These are phyloP conservation scores for Scaptomyza graminum DNA, from an alignment of 1,140 invertebrate genomes.

Conservation along the genomic window DNA sequence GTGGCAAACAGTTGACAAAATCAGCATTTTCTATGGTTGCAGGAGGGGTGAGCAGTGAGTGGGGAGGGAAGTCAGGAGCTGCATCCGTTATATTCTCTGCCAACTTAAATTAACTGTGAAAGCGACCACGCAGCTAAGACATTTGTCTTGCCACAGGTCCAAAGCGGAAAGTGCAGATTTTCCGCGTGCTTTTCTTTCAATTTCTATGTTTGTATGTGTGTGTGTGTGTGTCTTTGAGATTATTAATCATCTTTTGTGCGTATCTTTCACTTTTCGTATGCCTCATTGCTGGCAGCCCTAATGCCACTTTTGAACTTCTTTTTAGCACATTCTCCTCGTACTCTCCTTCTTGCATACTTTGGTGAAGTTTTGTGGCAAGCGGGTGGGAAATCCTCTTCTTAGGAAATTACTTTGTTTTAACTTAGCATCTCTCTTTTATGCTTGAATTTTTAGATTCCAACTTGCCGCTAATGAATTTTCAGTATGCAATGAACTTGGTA, in stretches of 20 bases:
- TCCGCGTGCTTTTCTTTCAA: slow-evolving; percentile 34
- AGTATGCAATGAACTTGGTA: slow-evolving; percentile 69
- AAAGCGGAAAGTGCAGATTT: slow-evolving; percentile 46
- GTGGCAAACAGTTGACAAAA: slow-evolving; percentile 82
- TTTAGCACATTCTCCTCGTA: neutral
- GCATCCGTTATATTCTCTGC: slow-evolving; percentile 62
- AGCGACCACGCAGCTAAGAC: slow-evolving; percentile 79
- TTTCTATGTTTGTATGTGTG: slow-evolving; percentile 9
- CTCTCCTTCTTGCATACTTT: neutral
- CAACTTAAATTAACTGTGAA: slow-evolving; percentile 83
- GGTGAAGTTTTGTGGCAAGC: slow-evolving; percentile 9
- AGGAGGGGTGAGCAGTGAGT: neutral
- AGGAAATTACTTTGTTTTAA: slow-evolving; percentile 52
- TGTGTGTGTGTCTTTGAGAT: slow-evolving; percentile 55
- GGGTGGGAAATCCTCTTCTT: slow-evolving; percentile 64
- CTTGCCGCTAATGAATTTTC: slow-evolving; percentile 72
- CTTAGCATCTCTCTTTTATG: slow-evolving; percentile 27
- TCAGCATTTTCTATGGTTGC: slow-evolving; percentile 66
- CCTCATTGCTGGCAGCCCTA: slow-evolving; percentile 54
- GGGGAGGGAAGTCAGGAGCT: slow-evolving; percentile 14
- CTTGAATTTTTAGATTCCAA: neutral
- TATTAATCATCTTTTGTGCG: slow-evolving; percentile 82
- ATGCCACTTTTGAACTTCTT: slow-evolving; percentile 57
- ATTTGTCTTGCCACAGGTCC: slow-evolving; percentile 71
- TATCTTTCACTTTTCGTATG: slow-evolving; percentile 68